Base-by-base conservation (phyloP, 2,888 invertebrate species). In the Limnephilus marmoratus region DNA sequence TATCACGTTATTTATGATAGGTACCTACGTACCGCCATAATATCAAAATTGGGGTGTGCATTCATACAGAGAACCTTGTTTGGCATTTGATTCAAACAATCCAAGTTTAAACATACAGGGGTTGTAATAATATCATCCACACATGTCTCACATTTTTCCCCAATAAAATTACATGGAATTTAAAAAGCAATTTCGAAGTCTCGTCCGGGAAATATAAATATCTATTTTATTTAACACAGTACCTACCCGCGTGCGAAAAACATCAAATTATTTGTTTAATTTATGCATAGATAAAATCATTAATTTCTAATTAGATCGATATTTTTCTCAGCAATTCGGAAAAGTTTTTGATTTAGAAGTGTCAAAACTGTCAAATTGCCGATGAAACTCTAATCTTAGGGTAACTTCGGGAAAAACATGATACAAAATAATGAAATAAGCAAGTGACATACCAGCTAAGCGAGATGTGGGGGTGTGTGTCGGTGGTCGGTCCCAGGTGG, bases 401-500 rank as follows among this genome's bases (percentile, higher is more conserved):
- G 68, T 24, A 68, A 68, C 7, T 24, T 68, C 9, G 2, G 68
- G 1, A 68, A 68, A 83, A 83, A 24, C 83, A 37, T 83, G 83
- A 34, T 24, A 24, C n/a, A 41, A 83, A 83, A 83, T 37, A 13
- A 41, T 41, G 83, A 83, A 83, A 83, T 83, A 88, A 88, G 68
- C 13, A 68, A 53, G 9, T 88, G 34, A 31, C 88, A 88, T 88
- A 88, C 88, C 88, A 68, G 88, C 15, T 24, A 53, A 68, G 37
- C 31, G 53, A 88, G 81, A 37, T 41, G 81, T 81, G 90, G 90
- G 90, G 90, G 90, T 90, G 90, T 90, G 90, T 81, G 24, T 41
- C 81, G 81, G 29, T 90, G 29, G n/a, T 53, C 85, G 85, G 31
- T 88, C 88, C 53, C 88, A 53, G 88, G 88, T 88, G 88, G 88